These are phyloP conservation scores for Pseudococcus jackbeardsleyi DNA, from an alignment of 2,888 invertebrate genomes.

Conservation along the genomic window DNA sequence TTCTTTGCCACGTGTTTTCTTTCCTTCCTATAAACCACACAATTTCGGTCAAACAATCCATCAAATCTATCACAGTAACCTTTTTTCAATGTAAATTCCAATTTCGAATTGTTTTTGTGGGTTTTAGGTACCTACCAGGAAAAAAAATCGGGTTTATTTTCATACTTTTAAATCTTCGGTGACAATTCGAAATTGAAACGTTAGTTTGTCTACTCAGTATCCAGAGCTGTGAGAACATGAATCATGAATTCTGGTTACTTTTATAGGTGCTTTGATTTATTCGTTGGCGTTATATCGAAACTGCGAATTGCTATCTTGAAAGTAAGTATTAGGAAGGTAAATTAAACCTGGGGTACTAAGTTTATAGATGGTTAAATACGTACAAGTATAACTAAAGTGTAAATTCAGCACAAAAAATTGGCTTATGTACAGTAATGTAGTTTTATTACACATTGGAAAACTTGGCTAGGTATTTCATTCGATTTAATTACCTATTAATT, in stretches of 20 bases:
- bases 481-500: too few species aligned
- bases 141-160: not conserved
- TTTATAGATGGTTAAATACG: too few species aligned
- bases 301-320: not conserved
- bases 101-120: conserved; percentile 18
- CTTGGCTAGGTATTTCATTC: too few species aligned
- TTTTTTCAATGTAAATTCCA: conserved; percentile 8
- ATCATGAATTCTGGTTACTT: not conserved
- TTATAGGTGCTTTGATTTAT: not conserved
- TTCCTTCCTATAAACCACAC: not conserved
- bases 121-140: not conserved
- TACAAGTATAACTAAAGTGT: too few species aligned
- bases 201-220: not conserved
- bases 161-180: conserved; percentile 6
- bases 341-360: too few species aligned
- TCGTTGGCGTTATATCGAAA: not conserved
- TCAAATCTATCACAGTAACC: conserved; percentile 4
- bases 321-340: too few species aligned
- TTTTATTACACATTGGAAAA: too few species aligned
- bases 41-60: conserved; percentile 29
- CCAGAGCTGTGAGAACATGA: not conserved
- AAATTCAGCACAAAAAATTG: too few species aligned
- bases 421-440: too few species aligned
- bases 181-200: conserved; percentile 2
- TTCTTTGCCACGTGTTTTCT: conserved; percentile 17